A percentile compares a stretch with the other conserved stretches of the same genome.
phyloP scores from a whole-genome alignment of 2,113 vertebrate species.

The Polypterus bichir region DNA sequence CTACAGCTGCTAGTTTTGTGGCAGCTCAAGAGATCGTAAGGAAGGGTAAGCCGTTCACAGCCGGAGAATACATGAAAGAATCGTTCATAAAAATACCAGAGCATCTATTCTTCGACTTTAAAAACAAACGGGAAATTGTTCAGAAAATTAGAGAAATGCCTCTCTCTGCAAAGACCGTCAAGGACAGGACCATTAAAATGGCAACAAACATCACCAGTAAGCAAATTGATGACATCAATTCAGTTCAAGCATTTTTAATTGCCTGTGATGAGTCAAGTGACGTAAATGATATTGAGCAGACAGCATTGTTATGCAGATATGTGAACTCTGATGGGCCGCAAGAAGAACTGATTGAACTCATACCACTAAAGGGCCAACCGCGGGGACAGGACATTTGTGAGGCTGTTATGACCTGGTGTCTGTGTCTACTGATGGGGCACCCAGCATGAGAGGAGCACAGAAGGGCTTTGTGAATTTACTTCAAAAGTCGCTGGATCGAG shows the following conservation, averaged over 20 bases:
- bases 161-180: slow-evolving; percentile 28
- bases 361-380: slow-evolving; percentile 7
- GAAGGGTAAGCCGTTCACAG: background rate
- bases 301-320: slow-evolving; percentile 13
- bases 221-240: slow-evolving; percentile 23
- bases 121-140: slow-evolving; percentile 26
- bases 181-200: slow-evolving; percentile 27
- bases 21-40: slow-evolving; percentile 2
- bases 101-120: slow-evolving; percentile 23
- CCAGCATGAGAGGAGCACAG: slow-evolving; percentile 23
- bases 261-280: slow-evolving; percentile 18
- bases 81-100: slow-evolving; percentile 8
- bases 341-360: slow-evolving; percentile 11
- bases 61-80: slow-evolving; percentile 2
- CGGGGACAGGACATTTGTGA: slow-evolving; percentile 14
- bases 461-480: slow-evolving; percentile 25
- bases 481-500: slow-evolving; percentile 16
- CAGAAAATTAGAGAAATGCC: slow-evolving; percentile 24
- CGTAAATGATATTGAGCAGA: slow-evolving; percentile 16
- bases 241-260: slow-evolving; percentile 13
- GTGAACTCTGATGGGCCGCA: slow-evolving; percentile 18
- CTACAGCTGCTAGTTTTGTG: slow-evolving; percentile 11
- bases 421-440: slow-evolving; percentile 23
- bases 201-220: slow-evolving; percentile 21
- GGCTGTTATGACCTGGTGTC: slow-evolving; percentile 22